Base-by-base conservation (phyloP, 2,797 vertebrate species). In the Triplophysa bombifrons region DNA sequence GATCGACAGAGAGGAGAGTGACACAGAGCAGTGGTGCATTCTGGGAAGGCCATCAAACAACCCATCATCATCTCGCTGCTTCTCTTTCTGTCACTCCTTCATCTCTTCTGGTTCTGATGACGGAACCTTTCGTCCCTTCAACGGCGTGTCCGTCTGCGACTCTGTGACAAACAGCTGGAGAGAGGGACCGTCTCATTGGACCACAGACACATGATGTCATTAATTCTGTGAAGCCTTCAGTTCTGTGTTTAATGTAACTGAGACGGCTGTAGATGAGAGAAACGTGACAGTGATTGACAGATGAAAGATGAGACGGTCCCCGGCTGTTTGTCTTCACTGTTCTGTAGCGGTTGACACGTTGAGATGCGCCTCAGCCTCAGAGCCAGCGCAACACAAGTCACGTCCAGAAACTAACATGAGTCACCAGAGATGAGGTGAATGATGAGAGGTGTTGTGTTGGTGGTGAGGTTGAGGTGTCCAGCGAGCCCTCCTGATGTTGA, bases 261-360 rank as follows among this genome's bases (percentile, higher is more conserved):
- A 38, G 34, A 41, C 41, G 1, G 1, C 41, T 11, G 41, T 10
- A 41, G 41, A 41, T 11, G 2, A 41, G 41, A 41, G 41, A 38
- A 6, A 38, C 34, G 41, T 48, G 3, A 9, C 11, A 5, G 44
- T 27, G 38, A 44, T 53, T 58, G 20, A 41, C 20, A 11, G 69
- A 73, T 41, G 46, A 14, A 38, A 48, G 44, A 46, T 13, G 90
- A 89, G 4, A 72, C 90, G 90, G 91, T 92, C 91, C 83, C 90
- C 84, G 92, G 92, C 91, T 92, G 92, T 94, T 95, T 93, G 93
- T 87, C 86, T 92, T 93, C 95, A 96, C 94, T 96, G 92, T 93
- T 97, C 96, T 93, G 96, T 93, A 84, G 95, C 63, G 95, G 96
- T 98, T 97, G 96, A 97, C 94, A 88, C 93, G 92, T 94, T 91